These are phyloP conservation scores for Macaria notata DNA, from an alignment of 2,888 invertebrate species.

Conservation along the genomic window DNA sequence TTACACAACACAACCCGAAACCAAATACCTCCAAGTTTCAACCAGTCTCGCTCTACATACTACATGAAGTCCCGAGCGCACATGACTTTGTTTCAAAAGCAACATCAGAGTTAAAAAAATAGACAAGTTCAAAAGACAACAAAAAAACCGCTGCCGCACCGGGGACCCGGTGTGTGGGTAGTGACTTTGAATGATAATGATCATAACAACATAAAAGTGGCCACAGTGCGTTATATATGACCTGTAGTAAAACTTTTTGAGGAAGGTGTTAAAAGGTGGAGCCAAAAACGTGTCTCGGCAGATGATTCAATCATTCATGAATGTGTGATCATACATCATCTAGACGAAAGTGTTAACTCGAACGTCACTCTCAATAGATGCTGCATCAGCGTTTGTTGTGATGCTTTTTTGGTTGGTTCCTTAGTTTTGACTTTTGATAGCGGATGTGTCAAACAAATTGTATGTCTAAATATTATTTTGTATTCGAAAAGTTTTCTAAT, in stretches of 20 bases:
- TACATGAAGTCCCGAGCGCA: not conserved
- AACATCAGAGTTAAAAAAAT: constrained; percentile 36
- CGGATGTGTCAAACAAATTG: too few species aligned
- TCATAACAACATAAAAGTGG: constrained; percentile 78
- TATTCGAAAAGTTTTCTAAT: too few species aligned
- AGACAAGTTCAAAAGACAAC: constrained; percentile 38
- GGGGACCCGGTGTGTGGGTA: constrained; percentile 62
- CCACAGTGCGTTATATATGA: constrained; percentile 74
- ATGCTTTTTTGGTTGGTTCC: too few species aligned
- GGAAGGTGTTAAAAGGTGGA: constrained; percentile 79
- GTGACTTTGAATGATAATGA: constrained; percentile 79
- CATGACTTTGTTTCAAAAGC: constrained; percentile 5
- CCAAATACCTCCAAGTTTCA: too few species aligned
- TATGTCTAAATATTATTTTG: too few species aligned
- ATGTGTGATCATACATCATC: constrained; percentile 79
- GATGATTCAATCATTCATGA: constrained; percentile 80
- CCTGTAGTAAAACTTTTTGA: constrained; percentile 76
- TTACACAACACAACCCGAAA: too few species aligned
- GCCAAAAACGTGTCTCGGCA: constrained; percentile 72
- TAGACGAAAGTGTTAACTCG: constrained; percentile 73
- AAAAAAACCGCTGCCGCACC: constrained; percentile 41
- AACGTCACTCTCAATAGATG: constrained; percentile 57
- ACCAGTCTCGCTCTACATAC: too few species aligned
- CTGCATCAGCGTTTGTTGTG: constrained; percentile 41
- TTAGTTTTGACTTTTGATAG: too few species aligned